Evolutionary conservation across 2,888 invertebrate genomes (phyloP).

Genomic region (Agapostemon virescens): DNA sequence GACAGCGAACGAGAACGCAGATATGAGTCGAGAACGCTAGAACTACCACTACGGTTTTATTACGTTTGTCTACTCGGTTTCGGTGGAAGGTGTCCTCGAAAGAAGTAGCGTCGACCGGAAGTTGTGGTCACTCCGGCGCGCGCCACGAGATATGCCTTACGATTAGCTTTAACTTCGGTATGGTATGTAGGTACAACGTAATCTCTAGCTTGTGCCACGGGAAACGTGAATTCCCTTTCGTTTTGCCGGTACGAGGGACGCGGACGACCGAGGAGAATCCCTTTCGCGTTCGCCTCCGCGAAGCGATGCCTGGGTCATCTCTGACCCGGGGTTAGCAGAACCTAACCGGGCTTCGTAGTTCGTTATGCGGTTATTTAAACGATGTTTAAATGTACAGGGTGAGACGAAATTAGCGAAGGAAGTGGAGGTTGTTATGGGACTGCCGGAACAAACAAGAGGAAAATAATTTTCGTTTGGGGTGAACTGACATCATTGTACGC

Average conservation of each 20-base stretch:
- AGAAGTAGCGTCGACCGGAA: not conserved
- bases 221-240: constrained; percentile 23
- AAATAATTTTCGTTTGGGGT: too few species aligned
- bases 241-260: not conserved
- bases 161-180: constrained; percentile 43
- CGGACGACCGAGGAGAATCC: not conserved
- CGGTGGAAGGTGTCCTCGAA: constrained; percentile 62
- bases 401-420: too few species aligned
- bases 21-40: not conserved
- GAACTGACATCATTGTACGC: too few species aligned
- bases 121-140: constrained; percentile 62
- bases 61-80: constrained; percentile 27
- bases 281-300: not conserved
- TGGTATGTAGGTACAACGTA: constrained; percentile 53
- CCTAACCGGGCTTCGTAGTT: not conserved
- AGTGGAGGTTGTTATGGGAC: too few species aligned
- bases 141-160: constrained; percentile 49
- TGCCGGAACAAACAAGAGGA: too few species aligned
- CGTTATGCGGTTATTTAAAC: too few species aligned
- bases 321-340: not conserved
- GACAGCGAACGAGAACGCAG: not conserved
- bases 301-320: not conserved
- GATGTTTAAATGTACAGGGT: too few species aligned
- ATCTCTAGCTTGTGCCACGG: constrained; percentile 55
- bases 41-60: not conserved